Percentiles rank a stretch among this genome's conserved stretches.
Evolutionary conservation across 1,140 invertebrate species (phyloP).

Genomic region (Drosophila yakuba): DNA sequence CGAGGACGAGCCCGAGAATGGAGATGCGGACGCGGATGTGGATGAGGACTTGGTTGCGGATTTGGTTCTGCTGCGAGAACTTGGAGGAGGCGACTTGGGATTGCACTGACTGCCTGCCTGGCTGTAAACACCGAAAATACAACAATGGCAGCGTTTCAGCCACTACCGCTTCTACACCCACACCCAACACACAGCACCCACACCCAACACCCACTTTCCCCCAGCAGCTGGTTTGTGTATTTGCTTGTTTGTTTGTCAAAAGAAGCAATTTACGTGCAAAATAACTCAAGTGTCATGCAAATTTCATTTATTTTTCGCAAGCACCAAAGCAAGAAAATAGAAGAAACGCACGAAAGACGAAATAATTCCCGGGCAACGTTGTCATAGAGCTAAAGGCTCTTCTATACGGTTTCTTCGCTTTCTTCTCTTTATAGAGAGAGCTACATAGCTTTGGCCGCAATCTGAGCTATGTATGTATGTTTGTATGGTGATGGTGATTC

Average conservation of each 20-base stretch:
- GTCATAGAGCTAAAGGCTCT: slow-evolving; percentile 62
- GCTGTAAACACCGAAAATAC: slow-evolving; percentile 81
- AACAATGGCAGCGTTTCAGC: slow-evolving; percentile 66
- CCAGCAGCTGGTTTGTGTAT: slow-evolving; percentile 60
- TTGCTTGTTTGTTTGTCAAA: slow-evolving; percentile 83
- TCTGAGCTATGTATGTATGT: slow-evolving; percentile 29
- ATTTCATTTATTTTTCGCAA: slow-evolving; percentile 84
- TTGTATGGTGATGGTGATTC: slow-evolving; percentile 24
- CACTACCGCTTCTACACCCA: background rate
- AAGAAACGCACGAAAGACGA: slow-evolving; percentile 19
- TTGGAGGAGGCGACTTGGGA: slow-evolving; percentile 54
- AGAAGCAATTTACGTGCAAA: slow-evolving; percentile 85
- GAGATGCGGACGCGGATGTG: slow-evolving; percentile 11
- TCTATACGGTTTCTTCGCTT: slow-evolving; percentile 1
- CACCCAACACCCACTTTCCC: background rate
- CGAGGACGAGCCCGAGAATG: too few relatives aligned
- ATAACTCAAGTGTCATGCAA: slow-evolving; percentile 85
- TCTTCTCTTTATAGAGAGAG: background rate
- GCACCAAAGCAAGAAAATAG: slow-evolving; percentile 37
- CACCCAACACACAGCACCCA: too few relatives aligned
- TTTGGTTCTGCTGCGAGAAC: slow-evolving; percentile 8
- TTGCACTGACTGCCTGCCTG: slow-evolving; percentile 57
- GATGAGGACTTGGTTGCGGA: background rate
- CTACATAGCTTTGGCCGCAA: slow-evolving; percentile 22
- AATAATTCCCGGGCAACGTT: slow-evolving; percentile 75